A percentile compares a stretch with the other conserved stretches of the same genome.
Conservation (phyloP, 1,140 invertebrate genomes). For the Macrocentrus cingulum region DNA sequence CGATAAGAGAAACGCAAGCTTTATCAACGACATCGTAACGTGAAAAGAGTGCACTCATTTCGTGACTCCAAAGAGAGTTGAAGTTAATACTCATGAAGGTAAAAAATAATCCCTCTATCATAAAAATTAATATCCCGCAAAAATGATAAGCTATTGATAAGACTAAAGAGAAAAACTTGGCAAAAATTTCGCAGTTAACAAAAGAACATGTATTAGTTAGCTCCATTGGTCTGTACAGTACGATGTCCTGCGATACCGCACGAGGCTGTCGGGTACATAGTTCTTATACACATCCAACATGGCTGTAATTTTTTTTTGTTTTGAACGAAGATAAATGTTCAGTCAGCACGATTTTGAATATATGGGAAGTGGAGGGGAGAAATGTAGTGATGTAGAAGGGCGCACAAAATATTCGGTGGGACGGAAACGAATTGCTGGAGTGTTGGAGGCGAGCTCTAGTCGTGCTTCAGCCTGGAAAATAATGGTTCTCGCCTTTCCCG, state of each 20-base stretch:
- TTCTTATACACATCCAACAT: too few relatives aligned
- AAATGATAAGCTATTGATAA: too few relatives aligned
- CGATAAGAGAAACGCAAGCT: slow-evolving; percentile 4
- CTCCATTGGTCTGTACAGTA: too few relatives aligned
- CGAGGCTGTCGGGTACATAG: too few relatives aligned
- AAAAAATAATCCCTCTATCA: too few relatives aligned
- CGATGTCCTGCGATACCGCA: too few relatives aligned
- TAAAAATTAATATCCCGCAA: too few relatives aligned
- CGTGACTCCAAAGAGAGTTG: too few relatives aligned
- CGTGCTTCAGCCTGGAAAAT: slow-evolving; percentile 14
- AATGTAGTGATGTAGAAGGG: not conserved
- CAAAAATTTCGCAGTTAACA: too few relatives aligned
- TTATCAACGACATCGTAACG: not conserved
- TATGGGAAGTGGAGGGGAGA: not conserved
- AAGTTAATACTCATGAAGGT: not conserved
- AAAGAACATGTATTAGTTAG: too few relatives aligned
- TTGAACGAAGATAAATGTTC: not conserved
- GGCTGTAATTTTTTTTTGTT: too few relatives aligned
- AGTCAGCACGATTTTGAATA: not conserved
- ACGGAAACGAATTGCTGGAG: slow-evolving; percentile 8
- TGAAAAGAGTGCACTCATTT: slow-evolving; percentile 3
- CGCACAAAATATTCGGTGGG: slow-evolving; percentile 11
- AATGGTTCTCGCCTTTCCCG: slow-evolving; percentile 6
- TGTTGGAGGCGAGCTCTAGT: slow-evolving; percentile 6
- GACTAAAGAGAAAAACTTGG: too few relatives aligned